A percentile compares a stretch with the other conserved stretches of the same genome.
Conservation (phyloP, 2,888 invertebrate genomes). For the Agelastica alni region DNA sequence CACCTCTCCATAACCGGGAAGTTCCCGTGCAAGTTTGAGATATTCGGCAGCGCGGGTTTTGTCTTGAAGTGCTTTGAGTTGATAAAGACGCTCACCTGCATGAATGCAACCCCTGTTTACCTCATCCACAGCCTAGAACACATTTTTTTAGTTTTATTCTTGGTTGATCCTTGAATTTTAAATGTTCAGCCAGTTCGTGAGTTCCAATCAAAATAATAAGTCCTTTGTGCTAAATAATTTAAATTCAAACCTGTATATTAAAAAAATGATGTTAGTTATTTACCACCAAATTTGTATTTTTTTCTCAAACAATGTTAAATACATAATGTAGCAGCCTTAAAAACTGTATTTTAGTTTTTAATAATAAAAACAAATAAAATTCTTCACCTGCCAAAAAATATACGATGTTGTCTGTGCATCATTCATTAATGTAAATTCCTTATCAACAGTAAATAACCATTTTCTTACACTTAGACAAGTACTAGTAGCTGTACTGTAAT, state of each 20-base stretch:
- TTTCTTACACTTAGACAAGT: slow-evolving; percentile 88
- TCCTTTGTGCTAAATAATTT: too few species aligned
- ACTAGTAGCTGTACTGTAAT: slow-evolving; percentile 96
- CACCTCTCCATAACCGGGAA: slow-evolving; percentile 92
- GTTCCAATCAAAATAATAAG: too few species aligned
- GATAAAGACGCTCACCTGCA: slow-evolving; percentile 90
- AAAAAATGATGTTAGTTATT: too few species aligned
- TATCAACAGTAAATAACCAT: slow-evolving; percentile 81
- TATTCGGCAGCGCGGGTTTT: slow-evolving; percentile 85
- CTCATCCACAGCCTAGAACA: slow-evolving; percentile 84
- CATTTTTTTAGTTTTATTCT: too few species aligned
- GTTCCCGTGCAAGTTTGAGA: slow-evolving; percentile 77
- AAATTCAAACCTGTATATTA: too few species aligned
- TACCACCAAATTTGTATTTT: too few species aligned
- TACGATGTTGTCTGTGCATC: slow-evolving; percentile 78
- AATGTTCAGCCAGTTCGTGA: too few species aligned
- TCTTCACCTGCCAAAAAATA: slow-evolving; percentile 80
- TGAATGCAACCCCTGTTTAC: slow-evolving; percentile 91
- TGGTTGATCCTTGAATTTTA: too few species aligned
- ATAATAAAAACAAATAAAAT: too few species aligned
- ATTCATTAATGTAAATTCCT: slow-evolving; percentile 68
- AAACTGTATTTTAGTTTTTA: too few species aligned
- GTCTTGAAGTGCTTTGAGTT: slow-evolving; percentile 94
- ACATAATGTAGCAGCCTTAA: too few species aligned
- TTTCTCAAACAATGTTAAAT: too few species aligned